phyloP scores from a whole-genome alignment of 2,113 vertebrate species.

The Myiopsitta monachus region DNA sequence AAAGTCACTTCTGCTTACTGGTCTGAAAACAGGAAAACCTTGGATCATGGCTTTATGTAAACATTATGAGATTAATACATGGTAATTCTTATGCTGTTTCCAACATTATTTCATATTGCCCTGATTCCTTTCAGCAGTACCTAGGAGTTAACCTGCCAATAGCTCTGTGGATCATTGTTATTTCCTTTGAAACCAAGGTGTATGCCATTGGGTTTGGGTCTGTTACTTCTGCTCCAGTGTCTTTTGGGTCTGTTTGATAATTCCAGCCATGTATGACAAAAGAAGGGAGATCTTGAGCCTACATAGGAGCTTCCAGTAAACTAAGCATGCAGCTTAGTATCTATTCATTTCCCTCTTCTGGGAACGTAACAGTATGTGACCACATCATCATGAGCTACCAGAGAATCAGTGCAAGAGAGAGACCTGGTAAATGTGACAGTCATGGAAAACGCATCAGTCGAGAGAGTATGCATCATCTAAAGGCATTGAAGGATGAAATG shows the following conservation, averaged over 20 bases:
- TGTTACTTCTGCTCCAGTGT: neutral
- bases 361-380: neutral
- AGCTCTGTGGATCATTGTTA: neutral
- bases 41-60: neutral
- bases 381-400: neutral
- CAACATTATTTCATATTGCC: neutral
- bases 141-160: neutral
- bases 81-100: neutral
- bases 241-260: neutral
- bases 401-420: neutral
- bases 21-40: neutral
- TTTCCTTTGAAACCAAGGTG: neutral
- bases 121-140: neutral
- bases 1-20: neutral
- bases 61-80: neutral
- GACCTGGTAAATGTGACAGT: neutral
- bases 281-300: neutral
- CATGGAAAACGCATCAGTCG: neutral
- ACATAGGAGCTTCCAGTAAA: neutral
- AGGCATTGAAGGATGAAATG: neutral
- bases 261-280: neutral
- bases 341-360: neutral
- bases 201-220: neutral
- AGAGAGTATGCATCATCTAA: neutral
- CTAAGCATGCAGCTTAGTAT: neutral